A percentile compares a stretch with the other conserved stretches of the same genome.
Conservation (phyloP, 2,113 vertebrate genomes). For the Rissa tridactyla region DNA sequence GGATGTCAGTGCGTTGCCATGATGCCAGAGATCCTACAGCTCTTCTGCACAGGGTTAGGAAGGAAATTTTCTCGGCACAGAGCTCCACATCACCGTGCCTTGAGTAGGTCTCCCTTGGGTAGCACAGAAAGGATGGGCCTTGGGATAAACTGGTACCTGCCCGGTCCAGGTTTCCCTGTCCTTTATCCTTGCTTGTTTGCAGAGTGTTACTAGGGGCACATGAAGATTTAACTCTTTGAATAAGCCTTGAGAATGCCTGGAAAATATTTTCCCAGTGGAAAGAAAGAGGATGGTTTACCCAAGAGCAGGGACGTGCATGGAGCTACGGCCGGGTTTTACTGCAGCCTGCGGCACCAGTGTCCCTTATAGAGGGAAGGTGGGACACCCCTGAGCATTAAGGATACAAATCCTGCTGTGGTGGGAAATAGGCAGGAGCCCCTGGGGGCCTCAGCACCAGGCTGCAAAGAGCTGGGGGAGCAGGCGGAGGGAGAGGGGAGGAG, state of each 20-base stretch:
- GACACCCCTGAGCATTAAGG: background rate
- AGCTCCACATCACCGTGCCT: background rate
- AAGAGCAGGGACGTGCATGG: background rate
- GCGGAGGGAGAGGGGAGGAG: background rate
- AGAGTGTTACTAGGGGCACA: fast-evolving
- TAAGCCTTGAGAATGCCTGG: background rate
- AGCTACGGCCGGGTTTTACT: background rate
- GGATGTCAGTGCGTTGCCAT: background rate
- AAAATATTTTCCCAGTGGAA: background rate
- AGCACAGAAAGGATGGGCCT: background rate
- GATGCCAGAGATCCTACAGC: background rate
- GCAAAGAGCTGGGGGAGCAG: background rate
- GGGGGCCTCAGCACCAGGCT: background rate
- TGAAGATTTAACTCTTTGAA: background rate
- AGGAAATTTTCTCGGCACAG: background rate
- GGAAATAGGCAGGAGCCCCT: background rate
- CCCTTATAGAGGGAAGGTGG: background rate
- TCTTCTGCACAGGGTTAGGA: background rate
- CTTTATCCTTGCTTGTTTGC: background rate
- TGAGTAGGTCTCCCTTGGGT: background rate
- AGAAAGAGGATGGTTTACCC: background rate
- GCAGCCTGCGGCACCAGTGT: background rate
- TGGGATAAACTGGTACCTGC: background rate
- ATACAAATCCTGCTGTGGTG: background rate
- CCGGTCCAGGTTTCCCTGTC: background rate